Conservation (phyloP, 2,113 vertebrate species). For the Paraplagusia blochii region DNA sequence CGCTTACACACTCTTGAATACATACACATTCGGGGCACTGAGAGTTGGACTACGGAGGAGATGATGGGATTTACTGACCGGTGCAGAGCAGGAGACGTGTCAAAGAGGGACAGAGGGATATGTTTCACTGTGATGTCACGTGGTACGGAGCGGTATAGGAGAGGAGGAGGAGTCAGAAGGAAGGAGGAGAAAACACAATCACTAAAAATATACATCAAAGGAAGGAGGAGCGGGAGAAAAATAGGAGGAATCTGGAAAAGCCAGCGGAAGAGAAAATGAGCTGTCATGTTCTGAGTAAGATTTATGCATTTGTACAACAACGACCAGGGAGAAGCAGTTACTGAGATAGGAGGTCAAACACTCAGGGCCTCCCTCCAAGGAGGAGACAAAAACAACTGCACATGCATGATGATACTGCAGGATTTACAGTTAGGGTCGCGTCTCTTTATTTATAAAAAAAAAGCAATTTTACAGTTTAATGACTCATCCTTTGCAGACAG, state of each 20-base stretch:
- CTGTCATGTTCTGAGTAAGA: slow-evolving; percentile 57
- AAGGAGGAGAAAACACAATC: not conserved
- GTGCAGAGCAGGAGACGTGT: slow-evolving; percentile 40
- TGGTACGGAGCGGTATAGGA: slow-evolving; percentile 20
- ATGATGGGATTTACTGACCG: slow-evolving; percentile 56
- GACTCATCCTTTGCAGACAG: no score
- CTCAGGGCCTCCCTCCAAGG: not conserved
- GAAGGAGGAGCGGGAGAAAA: slow-evolving; percentile 7
- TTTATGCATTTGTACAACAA: slow-evolving; percentile 46
- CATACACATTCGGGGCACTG: slow-evolving; percentile 25
- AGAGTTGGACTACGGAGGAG: slow-evolving; percentile 32
- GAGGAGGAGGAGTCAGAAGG: not conserved
- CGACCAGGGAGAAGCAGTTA: slow-evolving; percentile 33
- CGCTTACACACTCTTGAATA: slow-evolving; percentile 20
- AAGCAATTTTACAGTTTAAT: no score
- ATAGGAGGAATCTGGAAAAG: slow-evolving; percentile 2
- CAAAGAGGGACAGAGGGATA: slow-evolving; percentile 1
- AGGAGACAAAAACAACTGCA: no score
- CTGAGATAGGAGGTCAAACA: slow-evolving; percentile 42
- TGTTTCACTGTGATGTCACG: slow-evolving; percentile 19
- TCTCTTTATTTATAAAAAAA: no score
- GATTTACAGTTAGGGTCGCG: no score
- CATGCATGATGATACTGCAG: no score
- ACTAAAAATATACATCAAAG: slow-evolving; percentile 2
- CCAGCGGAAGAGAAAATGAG: slow-evolving; percentile 39